Conservation (phyloP, 2,113 vertebrate genomes). For the Hydropotes inermis region DNA sequence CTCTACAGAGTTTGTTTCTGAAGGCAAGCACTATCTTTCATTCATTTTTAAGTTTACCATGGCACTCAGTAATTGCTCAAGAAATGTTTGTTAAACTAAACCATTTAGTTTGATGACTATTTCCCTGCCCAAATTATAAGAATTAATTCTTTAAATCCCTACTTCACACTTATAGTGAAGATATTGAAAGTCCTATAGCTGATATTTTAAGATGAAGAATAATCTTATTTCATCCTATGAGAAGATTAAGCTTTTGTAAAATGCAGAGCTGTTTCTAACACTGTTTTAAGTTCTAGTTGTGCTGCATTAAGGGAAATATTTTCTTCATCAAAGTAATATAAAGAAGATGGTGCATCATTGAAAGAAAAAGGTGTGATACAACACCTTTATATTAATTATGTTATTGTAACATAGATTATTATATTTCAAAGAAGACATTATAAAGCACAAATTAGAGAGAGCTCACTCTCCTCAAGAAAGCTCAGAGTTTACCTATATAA, state of each 20-base stretch:
- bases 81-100: neutral
- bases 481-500: neutral
- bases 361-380: neutral
- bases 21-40: neutral
- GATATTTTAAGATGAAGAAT: neutral
- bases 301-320: neutral
- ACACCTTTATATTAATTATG: neutral
- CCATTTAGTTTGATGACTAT: neutral
- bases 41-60: neutral
- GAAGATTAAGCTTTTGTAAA: neutral
- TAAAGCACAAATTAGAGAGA: neutral
- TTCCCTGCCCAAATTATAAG: neutral
- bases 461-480: neutral
- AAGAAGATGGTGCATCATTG: neutral
- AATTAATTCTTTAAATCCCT: conserved; percentile 26
- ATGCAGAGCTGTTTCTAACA: neutral
- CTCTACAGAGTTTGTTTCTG: neutral
- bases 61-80: neutral
- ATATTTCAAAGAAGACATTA: neutral
- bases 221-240: neutral
- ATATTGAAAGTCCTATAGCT: neutral
- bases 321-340: neutral
- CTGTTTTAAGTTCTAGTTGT: neutral
- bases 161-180: neutral
- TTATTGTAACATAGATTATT: neutral